phyloP scores from a whole-genome alignment of 2,888 invertebrate genomes.

The Patella ulyssiponensis region DNA sequence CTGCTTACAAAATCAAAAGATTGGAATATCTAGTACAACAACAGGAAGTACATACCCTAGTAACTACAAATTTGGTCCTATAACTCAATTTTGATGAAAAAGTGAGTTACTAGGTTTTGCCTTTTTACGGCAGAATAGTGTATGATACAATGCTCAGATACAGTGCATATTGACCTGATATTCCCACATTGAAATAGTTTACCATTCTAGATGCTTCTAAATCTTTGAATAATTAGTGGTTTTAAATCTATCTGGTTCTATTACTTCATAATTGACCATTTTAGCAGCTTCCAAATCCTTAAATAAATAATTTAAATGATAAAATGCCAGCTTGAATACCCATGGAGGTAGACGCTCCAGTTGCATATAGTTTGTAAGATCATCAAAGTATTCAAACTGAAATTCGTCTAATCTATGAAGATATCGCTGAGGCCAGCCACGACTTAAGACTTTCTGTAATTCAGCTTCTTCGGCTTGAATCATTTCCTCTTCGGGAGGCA shows the following conservation, averaged over 20 bases:
- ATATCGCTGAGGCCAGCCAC: conserved; percentile 81
- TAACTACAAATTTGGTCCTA: too few relatives aligned
- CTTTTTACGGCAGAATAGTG: too few relatives aligned
- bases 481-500: conserved; percentile 81
- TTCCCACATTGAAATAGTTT: too few relatives aligned
- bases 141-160: too few relatives aligned
- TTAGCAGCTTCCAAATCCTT: conserved; percentile 44
- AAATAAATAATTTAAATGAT: conserved; percentile 60
- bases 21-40: too few relatives aligned
- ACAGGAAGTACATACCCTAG: too few relatives aligned
- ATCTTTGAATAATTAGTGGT: too few relatives aligned
- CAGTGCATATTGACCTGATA: too few relatives aligned
- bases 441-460: conserved; percentile 76
- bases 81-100: too few relatives aligned
- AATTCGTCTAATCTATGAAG: conserved; percentile 87
- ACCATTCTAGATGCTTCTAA: too few relatives aligned
- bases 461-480: conserved; percentile 79
- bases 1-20: too few relatives aligned
- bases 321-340: conserved; percentile 81
- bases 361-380: conserved; percentile 79
- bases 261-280: conserved; percentile 39
- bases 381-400: conserved; percentile 81
- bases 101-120: too few relatives aligned
- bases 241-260: conserved; percentile 24
- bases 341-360: conserved; percentile 79